These are phyloP conservation scores for Ifrita kowaldi DNA, from an alignment of 2,113 vertebrate species.

Conservation along the genomic window DNA sequence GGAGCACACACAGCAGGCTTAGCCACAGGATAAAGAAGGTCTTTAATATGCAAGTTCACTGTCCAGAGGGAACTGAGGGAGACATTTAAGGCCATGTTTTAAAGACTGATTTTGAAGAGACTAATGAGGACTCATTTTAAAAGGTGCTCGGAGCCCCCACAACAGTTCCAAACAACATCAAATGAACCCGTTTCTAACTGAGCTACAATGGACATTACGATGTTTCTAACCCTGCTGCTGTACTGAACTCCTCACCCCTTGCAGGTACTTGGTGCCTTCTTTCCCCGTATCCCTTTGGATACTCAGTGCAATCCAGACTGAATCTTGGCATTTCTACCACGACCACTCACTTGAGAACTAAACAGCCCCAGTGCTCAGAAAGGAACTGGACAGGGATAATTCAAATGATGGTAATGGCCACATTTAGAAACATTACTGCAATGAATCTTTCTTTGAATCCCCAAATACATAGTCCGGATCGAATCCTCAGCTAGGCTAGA, in stretches of 20 bases:
- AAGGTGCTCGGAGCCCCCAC: background rate
- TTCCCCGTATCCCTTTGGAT: background rate
- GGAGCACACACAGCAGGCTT: background rate
- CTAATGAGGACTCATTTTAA: constrained; percentile 14
- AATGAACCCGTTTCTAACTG: background rate
- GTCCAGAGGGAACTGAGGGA: background rate
- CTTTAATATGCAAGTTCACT: constrained; percentile 22
- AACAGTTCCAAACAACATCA: constrained; percentile 4
- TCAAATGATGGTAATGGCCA: background rate
- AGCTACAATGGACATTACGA: background rate
- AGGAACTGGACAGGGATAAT: background rate
- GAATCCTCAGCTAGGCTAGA: background rate
- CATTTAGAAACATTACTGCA: background rate
- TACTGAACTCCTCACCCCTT: background rate
- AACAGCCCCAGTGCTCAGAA: background rate
- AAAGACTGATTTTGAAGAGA: constrained; percentile 21
- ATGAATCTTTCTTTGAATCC: background rate
- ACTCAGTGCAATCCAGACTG: rapidly evolving
- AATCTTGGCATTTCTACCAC: background rate
- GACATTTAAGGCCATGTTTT: background rate
- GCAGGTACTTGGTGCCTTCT: background rate
- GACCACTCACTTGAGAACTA: background rate
- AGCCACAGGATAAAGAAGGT: background rate
- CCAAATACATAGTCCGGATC: background rate
- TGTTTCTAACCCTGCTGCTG: background rate